Evolutionary conservation across 1,140 invertebrate genomes (phyloP).

Genomic region (Brachionus sp.): DNA sequence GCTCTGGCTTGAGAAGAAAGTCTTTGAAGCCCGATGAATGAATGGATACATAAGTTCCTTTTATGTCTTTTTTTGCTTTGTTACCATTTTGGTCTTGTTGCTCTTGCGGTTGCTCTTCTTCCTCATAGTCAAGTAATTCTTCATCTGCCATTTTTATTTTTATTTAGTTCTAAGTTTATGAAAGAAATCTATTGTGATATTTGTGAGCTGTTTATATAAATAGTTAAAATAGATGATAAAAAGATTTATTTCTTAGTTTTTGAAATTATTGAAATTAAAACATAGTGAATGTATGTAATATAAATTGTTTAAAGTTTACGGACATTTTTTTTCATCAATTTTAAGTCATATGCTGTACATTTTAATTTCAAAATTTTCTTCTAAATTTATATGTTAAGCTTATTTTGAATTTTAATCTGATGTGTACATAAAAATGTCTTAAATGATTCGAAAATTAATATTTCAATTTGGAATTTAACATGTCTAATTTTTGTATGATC

Average conservation of each 20-base stretch:
- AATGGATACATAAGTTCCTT: slow-evolving; percentile 83
- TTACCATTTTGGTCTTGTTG: slow-evolving; percentile 47
- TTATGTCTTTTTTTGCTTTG: slow-evolving; percentile 59
- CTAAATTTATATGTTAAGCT: background rate
- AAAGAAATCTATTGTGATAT: background rate
- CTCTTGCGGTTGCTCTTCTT: slow-evolving; percentile 56
- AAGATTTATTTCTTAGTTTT: background rate
- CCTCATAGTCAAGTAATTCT: slow-evolving; percentile 61
- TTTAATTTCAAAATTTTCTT: background rate
- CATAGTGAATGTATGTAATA: background rate
- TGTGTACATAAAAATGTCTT: no score
- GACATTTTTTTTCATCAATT: background rate
- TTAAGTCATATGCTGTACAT: background rate
- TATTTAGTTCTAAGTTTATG: background rate
- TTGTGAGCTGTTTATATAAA: background rate
- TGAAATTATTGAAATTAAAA: background rate
- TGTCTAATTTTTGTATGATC: no score
- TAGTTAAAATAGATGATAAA: background rate
- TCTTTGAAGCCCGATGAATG: slow-evolving; percentile 78
- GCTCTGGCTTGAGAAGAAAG: slow-evolving; percentile 95
- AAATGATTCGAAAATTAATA: no score
- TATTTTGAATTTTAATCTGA: background rate
- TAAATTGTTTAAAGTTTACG: background rate
- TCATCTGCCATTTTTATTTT: slow-evolving; percentile 46
- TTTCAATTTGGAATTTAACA: no score